These are phyloP conservation scores for Corella eumyota DNA, from an alignment of 23 tunicate genomes.

Conservation along the genomic window DNA sequence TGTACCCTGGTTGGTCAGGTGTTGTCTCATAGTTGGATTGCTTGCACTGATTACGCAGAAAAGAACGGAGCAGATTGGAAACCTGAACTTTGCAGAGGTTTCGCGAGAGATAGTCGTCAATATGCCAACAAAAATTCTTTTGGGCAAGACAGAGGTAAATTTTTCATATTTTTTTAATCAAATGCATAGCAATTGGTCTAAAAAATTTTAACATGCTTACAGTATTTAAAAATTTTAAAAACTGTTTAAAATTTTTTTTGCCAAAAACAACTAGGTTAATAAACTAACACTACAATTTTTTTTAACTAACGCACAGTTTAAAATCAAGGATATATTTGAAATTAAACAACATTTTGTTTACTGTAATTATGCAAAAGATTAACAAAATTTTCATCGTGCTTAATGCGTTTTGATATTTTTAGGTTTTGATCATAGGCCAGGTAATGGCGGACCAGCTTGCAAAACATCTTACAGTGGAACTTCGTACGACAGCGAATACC, in stretches of 20 bases:
- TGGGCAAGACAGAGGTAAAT: constrained; percentile 70
- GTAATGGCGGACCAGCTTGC: constrained; percentile 13
- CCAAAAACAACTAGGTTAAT: too few relatives aligned
- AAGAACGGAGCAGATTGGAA: constrained; percentile 77
- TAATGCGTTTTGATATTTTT: too few relatives aligned
- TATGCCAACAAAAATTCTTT: constrained; percentile 38
- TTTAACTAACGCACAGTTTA: too few relatives aligned
- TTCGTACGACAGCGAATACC: constrained; percentile 30
- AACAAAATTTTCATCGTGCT: too few relatives aligned
- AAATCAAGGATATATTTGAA: too few relatives aligned
- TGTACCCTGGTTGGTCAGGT: constrained; percentile 8
- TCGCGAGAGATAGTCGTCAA: constrained; percentile 37
- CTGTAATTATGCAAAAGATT: too few relatives aligned
- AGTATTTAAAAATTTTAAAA: too few relatives aligned
- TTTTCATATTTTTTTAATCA: neutral
- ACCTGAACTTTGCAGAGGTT: constrained; percentile 64
- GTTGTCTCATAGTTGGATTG: constrained; percentile 66
- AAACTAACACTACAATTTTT: too few relatives aligned
- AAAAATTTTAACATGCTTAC: too few relatives aligned
- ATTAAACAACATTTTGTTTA: too few relatives aligned
- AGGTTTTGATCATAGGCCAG: constrained; percentile 67
- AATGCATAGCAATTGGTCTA: too few relatives aligned
- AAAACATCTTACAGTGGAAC: constrained; percentile 5
- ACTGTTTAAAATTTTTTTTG: too few relatives aligned
- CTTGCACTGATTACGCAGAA: constrained; percentile 80